These are phyloP conservation scores for Hyposoter dolosus DNA, from an alignment of 2,888 invertebrate species.

Conservation along the genomic window DNA sequence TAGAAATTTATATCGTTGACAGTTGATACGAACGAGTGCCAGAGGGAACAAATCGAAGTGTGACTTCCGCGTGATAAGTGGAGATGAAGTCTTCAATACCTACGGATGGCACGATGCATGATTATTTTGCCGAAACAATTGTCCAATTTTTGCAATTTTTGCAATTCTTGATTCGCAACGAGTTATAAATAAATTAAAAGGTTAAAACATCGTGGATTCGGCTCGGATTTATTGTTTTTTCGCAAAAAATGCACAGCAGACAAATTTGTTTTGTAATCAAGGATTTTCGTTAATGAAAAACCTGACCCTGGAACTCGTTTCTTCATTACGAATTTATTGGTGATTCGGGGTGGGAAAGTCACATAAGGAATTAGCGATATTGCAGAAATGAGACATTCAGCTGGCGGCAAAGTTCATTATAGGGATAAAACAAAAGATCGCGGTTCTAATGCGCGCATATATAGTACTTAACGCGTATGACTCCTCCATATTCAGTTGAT, in stretches of 20 bases:
- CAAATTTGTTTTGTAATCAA: background rate
- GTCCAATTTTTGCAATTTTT: background rate
- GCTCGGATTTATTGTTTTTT: background rate
- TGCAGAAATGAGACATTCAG: background rate
- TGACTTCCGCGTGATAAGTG: background rate
- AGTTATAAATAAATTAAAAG: background rate
- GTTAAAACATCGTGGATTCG: background rate
- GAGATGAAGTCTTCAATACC: background rate
- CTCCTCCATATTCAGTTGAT: background rate
- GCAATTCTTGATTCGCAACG: background rate
- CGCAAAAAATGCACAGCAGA: background rate
- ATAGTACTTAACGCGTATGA: slow-evolving; percentile 8
- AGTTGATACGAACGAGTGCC: background rate
- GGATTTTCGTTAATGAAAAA: background rate
- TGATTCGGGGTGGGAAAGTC: background rate
- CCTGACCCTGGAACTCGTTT: background rate
- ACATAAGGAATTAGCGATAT: background rate
- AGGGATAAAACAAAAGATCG: slow-evolving; percentile 19
- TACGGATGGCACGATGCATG: background rate
- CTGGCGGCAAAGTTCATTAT: slow-evolving; percentile 3
- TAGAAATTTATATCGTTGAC: background rate
- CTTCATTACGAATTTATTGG: background rate
- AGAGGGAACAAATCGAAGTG: background rate
- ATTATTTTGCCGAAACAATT: background rate
- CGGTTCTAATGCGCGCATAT: background rate